phyloP scores from a whole-genome alignment of 2,113 vertebrate genomes.

The Leptodactylus fuscus region DNA sequence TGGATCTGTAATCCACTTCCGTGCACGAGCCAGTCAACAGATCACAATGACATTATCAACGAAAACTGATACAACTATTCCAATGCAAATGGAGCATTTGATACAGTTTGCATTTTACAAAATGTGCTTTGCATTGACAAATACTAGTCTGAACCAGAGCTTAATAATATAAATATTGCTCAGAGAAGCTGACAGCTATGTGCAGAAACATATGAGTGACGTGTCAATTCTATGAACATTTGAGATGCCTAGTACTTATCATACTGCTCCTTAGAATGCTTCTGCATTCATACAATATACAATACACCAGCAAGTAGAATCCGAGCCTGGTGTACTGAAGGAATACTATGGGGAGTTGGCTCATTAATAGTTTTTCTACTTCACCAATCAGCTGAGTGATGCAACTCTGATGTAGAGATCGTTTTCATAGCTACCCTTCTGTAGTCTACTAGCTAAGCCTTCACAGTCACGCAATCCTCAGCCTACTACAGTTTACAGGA shows the following conservation, averaged over 20 bases:
- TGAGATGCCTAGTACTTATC: not conserved
- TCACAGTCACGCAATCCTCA: constrained; percentile 89
- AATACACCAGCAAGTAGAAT: too few relatives aligned
- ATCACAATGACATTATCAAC: too few relatives aligned
- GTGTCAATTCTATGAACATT: not conserved
- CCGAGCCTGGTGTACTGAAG: not conserved
- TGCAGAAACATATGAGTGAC: not conserved
- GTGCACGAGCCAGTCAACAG: too few relatives aligned
- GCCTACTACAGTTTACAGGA: constrained; percentile 65
- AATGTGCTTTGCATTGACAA: not conserved
- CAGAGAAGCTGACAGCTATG: not conserved
- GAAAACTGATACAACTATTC: too few relatives aligned
- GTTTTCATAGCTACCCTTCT: constrained; percentile 89
- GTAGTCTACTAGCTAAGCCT: constrained; percentile 83
- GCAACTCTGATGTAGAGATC: constrained; percentile 69
- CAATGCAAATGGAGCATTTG: not conserved
- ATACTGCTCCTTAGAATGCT: not conserved
- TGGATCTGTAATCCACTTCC: too few relatives aligned
- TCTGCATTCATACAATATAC: not conserved
- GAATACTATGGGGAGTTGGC: constrained; percentile 65
- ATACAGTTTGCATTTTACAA: not conserved
- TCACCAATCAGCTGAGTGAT: constrained; percentile 68
- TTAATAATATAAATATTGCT: not conserved
- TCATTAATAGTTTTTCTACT: constrained; percentile 79
- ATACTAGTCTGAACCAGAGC: not conserved